A percentile compares a stretch with the other conserved stretches of the same genome.
Conservation (phyloP, 2,113 vertebrate species). For the Ellobius talpinus region DNA sequence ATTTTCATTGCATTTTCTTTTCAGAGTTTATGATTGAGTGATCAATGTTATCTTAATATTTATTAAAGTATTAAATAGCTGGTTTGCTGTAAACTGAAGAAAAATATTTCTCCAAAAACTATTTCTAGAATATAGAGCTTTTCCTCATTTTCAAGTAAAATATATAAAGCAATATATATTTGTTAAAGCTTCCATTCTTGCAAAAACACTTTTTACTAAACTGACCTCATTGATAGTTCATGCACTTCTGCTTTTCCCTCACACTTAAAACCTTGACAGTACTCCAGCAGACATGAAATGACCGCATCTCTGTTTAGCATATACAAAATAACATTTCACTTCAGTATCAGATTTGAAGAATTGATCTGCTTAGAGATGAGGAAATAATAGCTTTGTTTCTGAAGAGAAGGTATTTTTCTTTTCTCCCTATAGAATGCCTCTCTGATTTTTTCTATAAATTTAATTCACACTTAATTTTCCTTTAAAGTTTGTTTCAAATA, state of each 20-base stretch:
- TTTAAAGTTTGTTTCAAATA: not conserved
- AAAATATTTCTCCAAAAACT: not conserved
- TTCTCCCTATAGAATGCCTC: not conserved
- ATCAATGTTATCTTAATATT: not conserved
- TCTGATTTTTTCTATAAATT: not conserved
- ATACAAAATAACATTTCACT: not conserved
- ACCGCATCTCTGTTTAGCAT: not conserved
- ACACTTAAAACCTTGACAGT: not conserved
- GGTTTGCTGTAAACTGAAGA: not conserved
- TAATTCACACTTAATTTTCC: not conserved
- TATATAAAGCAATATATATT: not conserved
- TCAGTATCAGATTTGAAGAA: not conserved
- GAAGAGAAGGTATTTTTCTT: not conserved
- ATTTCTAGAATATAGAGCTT: not conserved
- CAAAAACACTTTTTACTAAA: not conserved
- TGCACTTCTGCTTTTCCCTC: not conserved
- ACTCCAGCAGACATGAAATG: not conserved
- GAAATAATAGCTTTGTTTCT: not conserved
- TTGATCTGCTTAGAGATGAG: not conserved
- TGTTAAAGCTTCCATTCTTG: not conserved
- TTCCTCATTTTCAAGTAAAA: not conserved
- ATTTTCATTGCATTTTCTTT: not conserved
- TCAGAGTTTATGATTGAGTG: not conserved
- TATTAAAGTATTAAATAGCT: slow-evolving; percentile 26
- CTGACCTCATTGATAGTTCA: not conserved